phyloP scores from a whole-genome alignment of 37 sponge, comb jelly and placozoan genomes.

The Diacarnus erythraeanus region DNA sequence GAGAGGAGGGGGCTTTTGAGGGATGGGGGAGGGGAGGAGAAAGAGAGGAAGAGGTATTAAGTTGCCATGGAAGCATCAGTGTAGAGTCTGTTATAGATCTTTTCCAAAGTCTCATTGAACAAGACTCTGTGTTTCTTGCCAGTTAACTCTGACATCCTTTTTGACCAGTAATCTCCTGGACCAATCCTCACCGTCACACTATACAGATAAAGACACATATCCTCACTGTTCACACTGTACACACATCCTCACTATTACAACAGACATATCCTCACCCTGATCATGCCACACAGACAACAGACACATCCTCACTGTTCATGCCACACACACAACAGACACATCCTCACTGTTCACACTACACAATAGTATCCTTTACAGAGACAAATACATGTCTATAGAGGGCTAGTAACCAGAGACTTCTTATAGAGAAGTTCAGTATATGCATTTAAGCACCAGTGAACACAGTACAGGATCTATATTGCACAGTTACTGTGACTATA shows the following conservation, averaged over 20 bases:
- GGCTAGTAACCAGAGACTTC: no score
- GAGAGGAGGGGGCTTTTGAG: no score
- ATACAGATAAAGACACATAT: background rate
- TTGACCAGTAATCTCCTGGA: conserved; percentile 79
- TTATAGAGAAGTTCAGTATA: no score
- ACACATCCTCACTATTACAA: background rate
- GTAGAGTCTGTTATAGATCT: conserved; percentile 80
- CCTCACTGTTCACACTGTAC: background rate
- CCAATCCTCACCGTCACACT: conserved; percentile 54
- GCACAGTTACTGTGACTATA: no score
- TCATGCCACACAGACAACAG: background rate
- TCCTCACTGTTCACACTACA: background rate
- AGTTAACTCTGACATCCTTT: conserved; percentile 71
- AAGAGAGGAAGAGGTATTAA: background rate
- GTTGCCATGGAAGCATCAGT: conserved; percentile 18
- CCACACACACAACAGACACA: background rate
- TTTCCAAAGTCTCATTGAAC: conserved; percentile 90
- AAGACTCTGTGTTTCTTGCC: conserved; percentile 79
- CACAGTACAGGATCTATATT: no score
- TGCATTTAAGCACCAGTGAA: no score
- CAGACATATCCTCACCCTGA: background rate
- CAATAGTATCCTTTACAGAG: background rate
- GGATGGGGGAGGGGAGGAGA: no score
- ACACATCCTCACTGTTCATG: background rate
- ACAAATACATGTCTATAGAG: no score